These are phyloP conservation scores for Acanthoscelides obtectus DNA, from an alignment of 2,888 invertebrate species.

Conservation along the genomic window DNA sequence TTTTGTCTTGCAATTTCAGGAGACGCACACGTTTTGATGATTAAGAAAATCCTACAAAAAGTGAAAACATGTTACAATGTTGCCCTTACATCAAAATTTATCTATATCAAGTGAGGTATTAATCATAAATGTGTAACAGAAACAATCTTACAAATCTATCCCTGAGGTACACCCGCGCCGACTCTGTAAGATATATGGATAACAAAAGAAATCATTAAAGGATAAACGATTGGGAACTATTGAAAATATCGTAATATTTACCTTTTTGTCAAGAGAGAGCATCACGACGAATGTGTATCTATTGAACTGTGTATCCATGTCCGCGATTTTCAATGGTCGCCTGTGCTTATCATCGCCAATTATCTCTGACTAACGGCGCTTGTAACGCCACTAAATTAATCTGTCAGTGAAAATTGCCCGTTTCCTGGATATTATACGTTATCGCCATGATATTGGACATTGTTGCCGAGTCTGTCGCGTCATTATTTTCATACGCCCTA, in stretches of 20 bases:
- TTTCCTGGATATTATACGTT: not conserved
- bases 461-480: not conserved
- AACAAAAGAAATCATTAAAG: too few species aligned
- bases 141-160: too few species aligned
- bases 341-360: not conserved
- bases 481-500: not conserved
- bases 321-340: not conserved
- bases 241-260: not conserved
- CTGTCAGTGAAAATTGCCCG: not conserved
- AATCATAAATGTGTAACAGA: too few species aligned
- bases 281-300: not conserved
- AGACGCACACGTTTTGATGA: too few species aligned
- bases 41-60: too few species aligned
- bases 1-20: too few species aligned
- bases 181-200: too few species aligned
- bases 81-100: too few species aligned
- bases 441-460: not conserved
- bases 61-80: too few species aligned
- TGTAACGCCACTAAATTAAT: not conserved
- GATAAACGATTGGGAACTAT: too few species aligned
- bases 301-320: not conserved
- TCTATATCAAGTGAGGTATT: too few species aligned
- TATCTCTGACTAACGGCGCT: not conserved
- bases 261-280: not conserved
- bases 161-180: too few species aligned